Evolutionary conservation across 2,797 vertebrate species (phyloP).

Genomic region (Amniataba percoides): DNA sequence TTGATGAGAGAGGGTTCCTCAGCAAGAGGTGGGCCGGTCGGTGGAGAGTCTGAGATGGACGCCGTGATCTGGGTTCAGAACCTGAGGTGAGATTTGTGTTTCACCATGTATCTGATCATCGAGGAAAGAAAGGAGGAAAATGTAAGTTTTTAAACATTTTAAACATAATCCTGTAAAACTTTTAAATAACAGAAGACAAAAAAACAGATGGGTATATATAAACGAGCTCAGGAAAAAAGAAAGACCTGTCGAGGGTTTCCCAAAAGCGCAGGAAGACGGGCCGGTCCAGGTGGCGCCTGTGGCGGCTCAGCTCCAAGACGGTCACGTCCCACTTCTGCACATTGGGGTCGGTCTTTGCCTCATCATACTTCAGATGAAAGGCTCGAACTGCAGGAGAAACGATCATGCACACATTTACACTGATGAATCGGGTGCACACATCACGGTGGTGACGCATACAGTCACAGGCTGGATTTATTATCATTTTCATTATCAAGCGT

Average conservation of each 20-base stretch:
- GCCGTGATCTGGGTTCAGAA: constrained; percentile 88
- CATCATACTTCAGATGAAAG: constrained; percentile 98
- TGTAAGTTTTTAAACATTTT: background rate
- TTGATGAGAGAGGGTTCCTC: constrained; percentile 25
- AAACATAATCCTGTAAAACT: background rate
- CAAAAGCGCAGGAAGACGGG: constrained; percentile 97
- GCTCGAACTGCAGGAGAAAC: constrained; percentile 90
- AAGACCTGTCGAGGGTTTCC: constrained; percentile 98
- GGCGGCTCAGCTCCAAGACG: constrained; percentile 97
- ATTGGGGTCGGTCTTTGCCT: constrained; percentile 95
- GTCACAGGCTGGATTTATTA: too few relatives aligned
- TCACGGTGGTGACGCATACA: background rate
- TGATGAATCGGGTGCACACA: background rate
- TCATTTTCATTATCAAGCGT: too few relatives aligned
- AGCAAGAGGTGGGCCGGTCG: constrained; percentile 36
- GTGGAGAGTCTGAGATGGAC: constrained; percentile 57
- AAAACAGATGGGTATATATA: background rate
- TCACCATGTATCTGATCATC: constrained; percentile 94
- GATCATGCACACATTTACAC: background rate
- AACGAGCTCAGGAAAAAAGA: constrained; percentile 48
- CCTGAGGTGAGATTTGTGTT: constrained; percentile 98
- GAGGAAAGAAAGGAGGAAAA: background rate
- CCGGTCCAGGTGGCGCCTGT: constrained; percentile 96
- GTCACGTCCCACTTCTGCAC: constrained; percentile 99
- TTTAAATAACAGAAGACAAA: background rate